These are phyloP conservation scores for Microplitis demolitor DNA, from an alignment of 1,140 invertebrate genomes.

Conservation along the genomic window DNA sequence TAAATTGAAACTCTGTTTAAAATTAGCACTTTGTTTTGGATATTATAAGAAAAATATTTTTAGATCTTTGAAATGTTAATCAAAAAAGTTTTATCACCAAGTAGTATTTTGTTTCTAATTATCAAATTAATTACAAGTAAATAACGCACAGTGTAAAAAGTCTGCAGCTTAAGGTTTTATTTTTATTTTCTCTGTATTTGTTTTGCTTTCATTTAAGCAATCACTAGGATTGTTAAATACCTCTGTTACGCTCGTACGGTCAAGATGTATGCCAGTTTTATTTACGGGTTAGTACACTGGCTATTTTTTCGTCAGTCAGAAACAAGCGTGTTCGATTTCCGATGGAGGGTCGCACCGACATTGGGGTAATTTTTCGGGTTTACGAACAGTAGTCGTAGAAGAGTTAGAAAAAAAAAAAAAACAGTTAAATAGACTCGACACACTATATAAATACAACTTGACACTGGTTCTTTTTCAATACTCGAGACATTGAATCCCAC, in stretches of 20 bases:
- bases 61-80: too few relatives aligned
- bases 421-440: neutral
- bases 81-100: too few relatives aligned
- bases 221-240: neutral
- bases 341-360: neutral
- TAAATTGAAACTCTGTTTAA: slow-evolving; percentile 6
- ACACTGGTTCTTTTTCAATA: neutral
- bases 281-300: neutral
- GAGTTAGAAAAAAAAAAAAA: neutral
- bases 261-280: neutral
- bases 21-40: neutral
- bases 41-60: too few relatives aligned
- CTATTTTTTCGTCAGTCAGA: neutral
- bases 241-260: neutral
- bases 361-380: neutral
- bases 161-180: too few relatives aligned
- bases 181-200: neutral
- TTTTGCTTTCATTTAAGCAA: neutral
- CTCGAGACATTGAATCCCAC: slow-evolving; percentile 4
- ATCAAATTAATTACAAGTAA: too few relatives aligned
- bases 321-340: slow-evolving; percentile 2
- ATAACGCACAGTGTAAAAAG: too few relatives aligned
- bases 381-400: neutral
- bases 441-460: neutral
- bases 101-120: too few relatives aligned